Conservation (phyloP, 1,140 invertebrate genomes). For the Lordiphosa mommai region DNA sequence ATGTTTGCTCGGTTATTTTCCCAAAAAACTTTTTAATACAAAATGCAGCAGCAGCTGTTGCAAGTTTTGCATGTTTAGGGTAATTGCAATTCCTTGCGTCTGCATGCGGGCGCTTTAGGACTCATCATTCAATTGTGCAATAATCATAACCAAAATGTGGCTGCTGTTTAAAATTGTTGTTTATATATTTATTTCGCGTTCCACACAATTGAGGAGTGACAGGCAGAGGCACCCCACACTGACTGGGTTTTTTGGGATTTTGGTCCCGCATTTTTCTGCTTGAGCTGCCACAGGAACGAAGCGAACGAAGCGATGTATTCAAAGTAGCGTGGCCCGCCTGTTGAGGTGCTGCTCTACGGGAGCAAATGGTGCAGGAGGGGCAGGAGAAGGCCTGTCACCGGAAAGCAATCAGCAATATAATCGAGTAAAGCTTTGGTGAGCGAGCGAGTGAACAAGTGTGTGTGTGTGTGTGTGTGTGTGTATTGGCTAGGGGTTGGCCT, state of each 20-base stretch:
- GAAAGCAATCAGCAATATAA: conserved; percentile 75
- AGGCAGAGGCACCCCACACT: conserved; percentile 17
- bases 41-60: conserved; percentile 31
- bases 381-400: conserved; percentile 48
- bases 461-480: conserved; percentile 4
- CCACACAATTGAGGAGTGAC: conserved; percentile 34
- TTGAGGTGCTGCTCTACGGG: conserved; percentile 39
- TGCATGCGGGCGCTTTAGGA: conserved; percentile 18
- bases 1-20: conserved; percentile 46
- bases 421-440: conserved; percentile 53
- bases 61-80: conserved; percentile 61
- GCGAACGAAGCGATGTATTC: conserved; percentile 29
- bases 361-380: not conserved
- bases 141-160: no score
- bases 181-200: conserved; percentile 30
- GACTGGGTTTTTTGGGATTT: conserved; percentile 14
- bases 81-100: conserved; percentile 42
- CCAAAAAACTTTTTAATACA: conserved; percentile 57
- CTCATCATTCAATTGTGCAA: conserved; percentile 24
- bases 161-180: not conserved
- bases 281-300: conserved; percentile 42
- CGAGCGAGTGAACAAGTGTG: not conserved
- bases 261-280: conserved; percentile 66
- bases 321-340: conserved; percentile 41
- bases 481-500: conserved; percentile 23